Percentiles rank a stretch among this genome's conserved stretches.
phyloP scores from a whole-genome alignment of 2,888 invertebrate species.

The Crocallis elinguaria region DNA sequence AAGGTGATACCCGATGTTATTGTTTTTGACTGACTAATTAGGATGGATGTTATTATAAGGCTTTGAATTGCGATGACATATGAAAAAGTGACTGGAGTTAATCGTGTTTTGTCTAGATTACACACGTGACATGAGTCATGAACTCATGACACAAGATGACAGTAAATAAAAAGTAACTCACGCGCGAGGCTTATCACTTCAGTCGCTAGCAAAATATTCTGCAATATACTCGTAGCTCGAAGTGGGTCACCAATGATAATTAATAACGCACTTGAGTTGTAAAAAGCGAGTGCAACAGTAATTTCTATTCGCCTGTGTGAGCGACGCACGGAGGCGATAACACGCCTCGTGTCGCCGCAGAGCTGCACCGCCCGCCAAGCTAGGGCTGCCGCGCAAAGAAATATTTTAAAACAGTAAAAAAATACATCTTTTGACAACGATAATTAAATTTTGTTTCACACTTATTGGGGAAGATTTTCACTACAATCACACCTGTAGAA shows the following conservation, averaged over 20 bases:
- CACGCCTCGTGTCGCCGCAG: constrained; percentile 68
- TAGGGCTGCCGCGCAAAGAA: constrained; percentile 61
- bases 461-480: no score
- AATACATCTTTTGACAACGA: no score
- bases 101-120: constrained; percentile 14
- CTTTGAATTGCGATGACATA: constrained; percentile 26
- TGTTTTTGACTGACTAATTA: constrained; percentile 78
- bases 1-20: constrained; percentile 75
- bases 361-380: constrained; percentile 52
- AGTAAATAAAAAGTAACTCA: constrained; percentile 33
- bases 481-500: no score
- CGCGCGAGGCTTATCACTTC: constrained; percentile 28
- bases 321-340: constrained; percentile 72
- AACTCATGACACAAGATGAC: background rate
- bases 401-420: background rate
- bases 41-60: constrained; percentile 55
- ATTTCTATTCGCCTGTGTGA: constrained; percentile 71
- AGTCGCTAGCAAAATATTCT: constrained; percentile 36
- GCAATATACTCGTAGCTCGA: constrained; percentile 41
- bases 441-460: no score
- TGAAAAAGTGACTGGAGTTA: constrained; percentile 13
- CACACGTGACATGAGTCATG: background rate
- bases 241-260: constrained; percentile 51
- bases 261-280: constrained; percentile 55
- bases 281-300: constrained; percentile 65